phyloP scores from a whole-genome alignment of 2,888 invertebrate species.

The Cerastis rubricosa region DNA sequence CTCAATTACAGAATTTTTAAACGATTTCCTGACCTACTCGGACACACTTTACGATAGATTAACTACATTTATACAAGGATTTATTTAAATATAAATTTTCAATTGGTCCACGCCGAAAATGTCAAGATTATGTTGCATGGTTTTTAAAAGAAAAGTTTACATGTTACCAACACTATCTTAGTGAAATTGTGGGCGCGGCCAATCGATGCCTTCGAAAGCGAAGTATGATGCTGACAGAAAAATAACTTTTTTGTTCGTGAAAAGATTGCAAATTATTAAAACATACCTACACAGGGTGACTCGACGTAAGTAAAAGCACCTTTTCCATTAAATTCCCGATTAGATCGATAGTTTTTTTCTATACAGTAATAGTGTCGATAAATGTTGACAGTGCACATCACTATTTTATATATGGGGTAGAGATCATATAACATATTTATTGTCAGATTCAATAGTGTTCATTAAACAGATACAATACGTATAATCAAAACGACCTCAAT shows the following conservation, averaged over 20 bases:
- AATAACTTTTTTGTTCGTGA: constrained; percentile 36
- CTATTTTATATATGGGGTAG: constrained; percentile 59
- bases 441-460: constrained; percentile 66
- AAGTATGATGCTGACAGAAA: constrained; percentile 37
- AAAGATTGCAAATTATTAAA: constrained; percentile 35
- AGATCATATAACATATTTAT: constrained; percentile 62
- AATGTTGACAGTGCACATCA: constrained; percentile 59
- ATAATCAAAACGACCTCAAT: constrained; percentile 38
- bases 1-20: constrained; percentile 48
- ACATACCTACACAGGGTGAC: constrained; percentile 35
- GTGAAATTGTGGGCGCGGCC: constrained; percentile 64
- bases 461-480: constrained; percentile 38
- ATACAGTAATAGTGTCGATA: constrained; percentile 52
- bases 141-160: constrained; percentile 41
- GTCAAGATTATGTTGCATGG: constrained; percentile 51
- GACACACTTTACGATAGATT: constrained; percentile 58
- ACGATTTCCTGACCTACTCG: constrained; percentile 44
- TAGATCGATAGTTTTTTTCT: constrained; percentile 47
- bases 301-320: constrained; percentile 58
- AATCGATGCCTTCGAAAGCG: constrained; percentile 52
- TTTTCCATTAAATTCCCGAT: constrained; percentile 53
- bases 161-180: constrained; percentile 49
- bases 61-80: constrained; percentile 60
- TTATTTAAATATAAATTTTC: constrained; percentile 46
- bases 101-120: constrained; percentile 75